Base-by-base conservation (phyloP, 2,888 invertebrate species). In the Drosophila subquinaria region DNA sequence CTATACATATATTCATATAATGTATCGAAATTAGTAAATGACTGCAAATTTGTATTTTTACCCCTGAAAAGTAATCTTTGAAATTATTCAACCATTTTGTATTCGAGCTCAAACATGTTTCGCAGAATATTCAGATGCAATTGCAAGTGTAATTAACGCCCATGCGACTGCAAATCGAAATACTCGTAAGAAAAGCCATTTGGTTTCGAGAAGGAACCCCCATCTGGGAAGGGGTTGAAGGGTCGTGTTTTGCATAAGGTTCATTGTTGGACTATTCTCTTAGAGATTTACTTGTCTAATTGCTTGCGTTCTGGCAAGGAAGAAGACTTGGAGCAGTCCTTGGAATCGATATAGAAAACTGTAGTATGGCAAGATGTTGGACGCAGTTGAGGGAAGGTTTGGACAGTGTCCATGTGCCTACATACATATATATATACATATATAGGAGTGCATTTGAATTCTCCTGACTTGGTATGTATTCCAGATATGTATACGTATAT, bases 301-400 rank as follows among this genome's bases (percentile, higher is more conserved):
- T 79, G 79, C 76, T 66, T 69, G 66, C 63, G 60, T 56, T 63
- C 56, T 43, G 66, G 56, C 30, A 47, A 51, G 38, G 47, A 57
- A 56, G 51, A 51, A 42, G 50, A 66, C 43, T 43, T 51, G 38
- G 43, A 67, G 62, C 33, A 48, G 27, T 73, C 11, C 52, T 53
- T 65, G 17, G 23, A 57, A 62, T 59, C 68, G 48, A 73, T 68
- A 71, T 71, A 56, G 62, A 72, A 72, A 74, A 64, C 48, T 56
- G 33, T 63, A 60, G 53, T 35, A 69, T 75, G 69, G 52, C 69
- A 86, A 79, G 81, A 83, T 79, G 76, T 67, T 60, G 73, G 73
- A 83, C 81, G 76, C 68, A 20, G 50, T 50, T 17, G 17, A 35
- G 35, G 36, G 20, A 36, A 20, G 51, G 47, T 13, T 66, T 43